Base-by-base conservation (phyloP, 2,113 vertebrate species). In the Axis porcinus region DNA sequence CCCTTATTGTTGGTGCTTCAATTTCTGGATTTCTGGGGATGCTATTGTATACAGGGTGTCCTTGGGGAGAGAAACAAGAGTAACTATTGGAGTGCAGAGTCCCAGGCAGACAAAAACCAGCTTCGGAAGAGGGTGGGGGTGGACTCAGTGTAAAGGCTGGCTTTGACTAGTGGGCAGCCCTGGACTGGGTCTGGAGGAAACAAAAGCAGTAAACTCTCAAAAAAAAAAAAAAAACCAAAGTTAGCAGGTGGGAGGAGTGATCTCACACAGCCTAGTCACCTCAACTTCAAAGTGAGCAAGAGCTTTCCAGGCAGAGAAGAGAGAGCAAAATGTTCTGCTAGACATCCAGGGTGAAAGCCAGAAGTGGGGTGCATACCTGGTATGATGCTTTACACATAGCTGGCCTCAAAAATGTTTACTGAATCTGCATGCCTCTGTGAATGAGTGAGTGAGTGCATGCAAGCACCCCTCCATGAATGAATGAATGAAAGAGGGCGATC, bases 161-260 rank as follows among this genome's bases (percentile, higher is more conserved):
- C 33, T 87, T 58, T 67, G 58, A 40, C 36, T 30, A 7, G 70
- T 86, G 36, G 82, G 40, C 9, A 54, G 30, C 17, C 19, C 36
- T 19, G 33, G 13, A 5, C 21, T 12, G 2, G 12, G 52, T 13
- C 30, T 57, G 78, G 27, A 93, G 45, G n/a, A 83, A 30, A 28
- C 23, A 12, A 23, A 25, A 52, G 23, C 91, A 78, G 36, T 85
- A 74, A 90, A 28, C 19, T 52, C 28, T 13, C 5, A 12, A 40
- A 70, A 21, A 36, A 70, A 36, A 19, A n/a, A 64, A 57, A 4
- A 57, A n/a, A 7, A n/a, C 40, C 11, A 16, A 3, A 55, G 28
- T 47, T 16, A 9, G 15, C 1, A 3, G 14, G 43, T 1, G 5
- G 25, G 62, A 47, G 78, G 1, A 4, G 13, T 3, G 14, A 5